These are phyloP conservation scores for Adineta ricciae DNA, from an alignment of 2,888 invertebrate genomes.

Conservation along the genomic window DNA sequence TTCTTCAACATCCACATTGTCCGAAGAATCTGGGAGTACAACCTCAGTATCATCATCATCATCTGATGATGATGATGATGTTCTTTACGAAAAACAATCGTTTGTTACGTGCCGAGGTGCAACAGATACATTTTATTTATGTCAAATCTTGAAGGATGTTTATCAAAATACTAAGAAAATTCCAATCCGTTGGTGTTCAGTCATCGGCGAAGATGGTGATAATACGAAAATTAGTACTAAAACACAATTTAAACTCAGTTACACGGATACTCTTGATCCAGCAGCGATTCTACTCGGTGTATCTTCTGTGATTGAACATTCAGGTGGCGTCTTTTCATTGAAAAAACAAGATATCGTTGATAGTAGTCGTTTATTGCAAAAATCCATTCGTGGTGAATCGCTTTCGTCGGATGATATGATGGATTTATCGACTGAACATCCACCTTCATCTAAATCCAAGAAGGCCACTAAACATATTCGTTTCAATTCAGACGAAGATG, in stretches of 20 bases:
- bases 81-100: not conserved
- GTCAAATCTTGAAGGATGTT: constrained; percentile 79
- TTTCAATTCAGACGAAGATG: not conserved
- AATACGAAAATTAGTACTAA: constrained; percentile 59
- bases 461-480: not conserved
- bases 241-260: constrained; percentile 58
- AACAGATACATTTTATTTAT: constrained; percentile 55
- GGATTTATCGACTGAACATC: not conserved
- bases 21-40: not conserved
- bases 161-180: constrained; percentile 67
- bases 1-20: not conserved
- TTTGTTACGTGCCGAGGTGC: not conserved
- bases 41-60: not conserved
- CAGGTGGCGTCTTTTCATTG: not conserved
- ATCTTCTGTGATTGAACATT: not conserved
- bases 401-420: constrained; percentile 10
- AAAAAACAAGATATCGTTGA: constrained; percentile 13
- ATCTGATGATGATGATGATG: not conserved
- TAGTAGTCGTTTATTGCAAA: not conserved
- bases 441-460: not conserved
- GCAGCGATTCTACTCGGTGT: constrained; percentile 70
- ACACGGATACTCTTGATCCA: constrained; percentile 59
- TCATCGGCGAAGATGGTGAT: constrained; percentile 44
- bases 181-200: constrained; percentile 69
- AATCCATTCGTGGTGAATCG: not conserved